Evolutionary conservation across 1,140 invertebrate species (phyloP), one percentile per base, ranked within the genome.

Genomic region (Drosophila orosa): DNA sequence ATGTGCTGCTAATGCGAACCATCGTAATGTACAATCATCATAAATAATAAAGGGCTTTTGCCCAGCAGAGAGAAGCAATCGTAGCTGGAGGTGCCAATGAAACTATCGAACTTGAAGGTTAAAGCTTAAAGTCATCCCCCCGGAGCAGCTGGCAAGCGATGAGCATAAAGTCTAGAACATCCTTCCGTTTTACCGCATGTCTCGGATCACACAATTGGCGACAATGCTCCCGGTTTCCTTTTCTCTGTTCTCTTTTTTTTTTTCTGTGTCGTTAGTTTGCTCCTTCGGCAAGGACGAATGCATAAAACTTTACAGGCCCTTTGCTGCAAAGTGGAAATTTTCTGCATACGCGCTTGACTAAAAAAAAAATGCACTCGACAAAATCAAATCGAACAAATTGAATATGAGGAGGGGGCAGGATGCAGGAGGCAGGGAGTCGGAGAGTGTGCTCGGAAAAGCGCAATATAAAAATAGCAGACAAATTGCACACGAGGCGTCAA

Each of bases 371-470:
- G 82, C 83, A 82, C 54, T 72, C 63, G 65, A 78, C 74, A 81
- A 86, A 86, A 87, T 86, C 83, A 86, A 86, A 83, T 86, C 79
- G 75, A 86, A 86, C 75, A 86, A 86, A 86, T 86, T 86, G 84
- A 86, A 86, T 86, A 86, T 87, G 80, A 78, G 35, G 17, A 10
- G 12, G 8, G 15, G 12, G 19, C 27, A 24, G 3, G 17, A 13
- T 0, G 25, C 33, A 19, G 22, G 10, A 9, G 35, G 15, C 50
- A 3, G 25, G 57, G 50, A 1, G 35, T 42, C 3, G n/a, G n/a
- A n/a, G n/a, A n/a, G 9, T 3, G 39, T 15, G 33, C 42, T 22
- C 15, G 24, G 61, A 44, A 57, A 67, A 62, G 67, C 25, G 55
- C 50, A 76, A 57, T 69, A 86, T 86, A 86, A 86, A 87, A 86